Evolutionary conservation across 2,888 invertebrate species (phyloP).

Genomic region (Blera fallax): DNA sequence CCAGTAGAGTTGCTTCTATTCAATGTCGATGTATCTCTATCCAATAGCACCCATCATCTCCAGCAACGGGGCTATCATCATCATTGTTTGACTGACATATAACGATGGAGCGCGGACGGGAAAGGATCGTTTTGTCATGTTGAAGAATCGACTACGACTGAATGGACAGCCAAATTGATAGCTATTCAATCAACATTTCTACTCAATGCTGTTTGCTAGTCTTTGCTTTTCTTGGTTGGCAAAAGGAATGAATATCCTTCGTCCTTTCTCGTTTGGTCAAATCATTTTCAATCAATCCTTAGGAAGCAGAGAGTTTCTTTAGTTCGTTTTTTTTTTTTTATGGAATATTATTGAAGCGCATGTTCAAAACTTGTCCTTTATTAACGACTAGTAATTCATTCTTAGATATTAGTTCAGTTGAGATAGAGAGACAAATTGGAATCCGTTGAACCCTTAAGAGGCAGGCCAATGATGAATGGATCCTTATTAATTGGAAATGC

Average conservation of each 20-base stretch:
- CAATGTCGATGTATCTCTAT: background rate
- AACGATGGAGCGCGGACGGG: background rate
- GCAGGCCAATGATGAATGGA: conserved; percentile 41
- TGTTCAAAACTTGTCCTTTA: conserved; percentile 28
- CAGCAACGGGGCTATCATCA: too few species aligned
- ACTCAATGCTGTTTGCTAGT: background rate
- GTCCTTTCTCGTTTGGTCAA: conserved; percentile 27
- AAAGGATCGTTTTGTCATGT: conserved; percentile 50
- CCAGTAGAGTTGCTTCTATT: conserved; percentile 4
- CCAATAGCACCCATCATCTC: background rate
- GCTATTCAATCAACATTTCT: conserved; percentile 58
- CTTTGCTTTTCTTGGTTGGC: too few species aligned
- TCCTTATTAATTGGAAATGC: conserved; percentile 56
- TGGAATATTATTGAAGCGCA: conserved; percentile 25
- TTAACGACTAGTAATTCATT: conserved; percentile 39
- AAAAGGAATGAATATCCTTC: background rate
- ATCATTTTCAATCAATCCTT: conserved; percentile 50
- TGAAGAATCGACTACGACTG: conserved; percentile 56
- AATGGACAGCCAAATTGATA: conserved; percentile 65
- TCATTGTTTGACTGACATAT: conserved; percentile 19
- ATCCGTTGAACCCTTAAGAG: conserved; percentile 24
- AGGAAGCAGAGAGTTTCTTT: background rate
- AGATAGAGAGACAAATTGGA: background rate
- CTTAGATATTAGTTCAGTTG: conserved; percentile 25
- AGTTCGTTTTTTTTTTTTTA: background rate